phyloP scores from a whole-genome alignment of 1,140 invertebrate genomes.

The Drosophila ohnishii region DNA sequence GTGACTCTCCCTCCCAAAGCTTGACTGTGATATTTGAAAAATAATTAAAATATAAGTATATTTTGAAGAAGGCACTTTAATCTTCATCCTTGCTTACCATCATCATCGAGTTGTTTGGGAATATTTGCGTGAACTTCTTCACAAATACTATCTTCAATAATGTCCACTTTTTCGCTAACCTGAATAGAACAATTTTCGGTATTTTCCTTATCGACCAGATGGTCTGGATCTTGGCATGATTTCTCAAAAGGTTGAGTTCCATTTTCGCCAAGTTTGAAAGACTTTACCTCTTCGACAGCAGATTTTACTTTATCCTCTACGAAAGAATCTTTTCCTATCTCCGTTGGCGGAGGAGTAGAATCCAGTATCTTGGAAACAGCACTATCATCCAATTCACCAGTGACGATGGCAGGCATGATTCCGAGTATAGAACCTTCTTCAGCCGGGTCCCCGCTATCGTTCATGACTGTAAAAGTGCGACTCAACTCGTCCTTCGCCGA shows the following conservation, averaged over 20 bases:
- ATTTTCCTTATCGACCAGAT: not conserved
- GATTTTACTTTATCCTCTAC: not conserved
- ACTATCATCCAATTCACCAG: not conserved
- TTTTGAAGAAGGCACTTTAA: not conserved
- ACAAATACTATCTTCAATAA: slow-evolving; percentile 42
- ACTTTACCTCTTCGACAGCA: not conserved
- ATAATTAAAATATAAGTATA: too few species aligned
- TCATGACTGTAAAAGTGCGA: slow-evolving; percentile 56
- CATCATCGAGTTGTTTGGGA: not conserved
- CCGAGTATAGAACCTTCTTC: not conserved
- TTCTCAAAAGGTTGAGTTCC: not conserved
- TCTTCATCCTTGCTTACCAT: not conserved
- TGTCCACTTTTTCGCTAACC: not conserved
- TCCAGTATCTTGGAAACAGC: not conserved
- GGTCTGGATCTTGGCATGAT: not conserved
- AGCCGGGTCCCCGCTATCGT: slow-evolving; percentile 6
- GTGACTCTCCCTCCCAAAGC: slow-evolving; percentile 15
- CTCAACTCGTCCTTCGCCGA: slow-evolving; percentile 40
- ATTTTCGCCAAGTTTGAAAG: not conserved
- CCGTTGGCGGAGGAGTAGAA: not conserved
- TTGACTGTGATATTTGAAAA: not conserved
- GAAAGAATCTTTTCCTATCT: not conserved
- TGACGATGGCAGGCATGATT: not conserved
- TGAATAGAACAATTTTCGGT: not conserved
- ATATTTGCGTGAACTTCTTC: slow-evolving; percentile 26